phyloP scores from a whole-genome alignment of 2,888 invertebrate genomes.

The Papilio protenor region DNA sequence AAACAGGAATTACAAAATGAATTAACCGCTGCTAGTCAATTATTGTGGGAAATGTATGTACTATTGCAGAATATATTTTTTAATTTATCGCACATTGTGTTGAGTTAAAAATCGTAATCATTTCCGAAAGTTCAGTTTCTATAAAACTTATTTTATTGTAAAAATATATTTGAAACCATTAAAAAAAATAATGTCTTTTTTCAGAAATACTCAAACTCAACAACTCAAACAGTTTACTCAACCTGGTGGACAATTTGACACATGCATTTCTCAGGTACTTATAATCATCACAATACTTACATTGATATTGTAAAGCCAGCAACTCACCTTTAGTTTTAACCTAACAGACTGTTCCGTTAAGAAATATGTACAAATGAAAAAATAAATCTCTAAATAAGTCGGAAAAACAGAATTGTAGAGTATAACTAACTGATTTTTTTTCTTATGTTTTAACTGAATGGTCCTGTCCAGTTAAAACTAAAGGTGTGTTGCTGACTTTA shows the following conservation, averaged over 20 bases:
- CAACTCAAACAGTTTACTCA: slow-evolving; percentile 68
- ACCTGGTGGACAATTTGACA: slow-evolving; percentile 66
- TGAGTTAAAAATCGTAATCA: background rate
- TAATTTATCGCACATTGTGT: background rate
- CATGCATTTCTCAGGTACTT: slow-evolving; percentile 65
- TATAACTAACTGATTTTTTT: too few species aligned
- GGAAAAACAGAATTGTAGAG: too few species aligned
- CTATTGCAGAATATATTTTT: background rate
- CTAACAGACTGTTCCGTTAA: background rate
- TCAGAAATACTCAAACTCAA: slow-evolving; percentile 68
- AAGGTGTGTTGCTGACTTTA: background rate
- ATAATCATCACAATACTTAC: background rate
- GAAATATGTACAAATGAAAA: background rate
- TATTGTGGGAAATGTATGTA: slow-evolving; percentile 70
- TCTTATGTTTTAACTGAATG: background rate
- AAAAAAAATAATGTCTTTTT: slow-evolving; percentile 43
- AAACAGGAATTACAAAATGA: slow-evolving; percentile 75
- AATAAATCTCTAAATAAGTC: background rate
- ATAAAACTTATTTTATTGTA: background rate
- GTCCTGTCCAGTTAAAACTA: background rate
- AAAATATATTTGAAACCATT: background rate
- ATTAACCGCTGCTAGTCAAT: slow-evolving; percentile 69
- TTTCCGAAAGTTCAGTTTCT: background rate
- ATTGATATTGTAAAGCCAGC: background rate
- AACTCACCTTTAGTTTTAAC: background rate